Base-by-base conservation (phyloP, 2,113 vertebrate species). In the Siniperca chuatsi region DNA sequence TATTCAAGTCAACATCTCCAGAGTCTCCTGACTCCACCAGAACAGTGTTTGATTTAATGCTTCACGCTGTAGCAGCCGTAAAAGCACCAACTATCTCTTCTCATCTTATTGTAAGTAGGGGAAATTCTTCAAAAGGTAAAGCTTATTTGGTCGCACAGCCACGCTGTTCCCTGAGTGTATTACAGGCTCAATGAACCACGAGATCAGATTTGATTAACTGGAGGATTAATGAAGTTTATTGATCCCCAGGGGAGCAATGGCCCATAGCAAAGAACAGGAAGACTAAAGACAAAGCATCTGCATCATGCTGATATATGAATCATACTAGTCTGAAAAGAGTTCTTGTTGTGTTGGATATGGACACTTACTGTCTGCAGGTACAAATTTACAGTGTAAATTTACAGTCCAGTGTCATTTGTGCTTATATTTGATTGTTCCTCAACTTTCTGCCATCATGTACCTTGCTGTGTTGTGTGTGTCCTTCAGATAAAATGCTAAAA, bases 401-500 rank as follows among this genome's bases (percentile, higher is more conserved):
- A 54, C 16, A 18, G 10, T 29, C 42, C 13, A 5, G 55, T 46
- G 44, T 37, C 12, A 25, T 57, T 50, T 16, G 13, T 60, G 46
- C 46, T 75, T 29, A 4, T 18, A 65, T 35, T 46, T 25, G 29
- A 35, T 40, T 72, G 54, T 44, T 25, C 66, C 23, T 64, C 42
- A 48, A 11, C 42, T 73, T 61, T 62, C 16, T 42, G 12, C 33
- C 13, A 33, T 29, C 9, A 18, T 62, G 37, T 61, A 20, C 21
- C 35, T 42, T 13, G 44, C 9, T 29, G 4, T 81, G 23, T 37
- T 55, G 16, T 35, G 35, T 52, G 54, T 13, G 29, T 80, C 62
- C 75, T 80, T 92, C 20, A 65, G 72, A 58, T 44, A 74, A 78
- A 90, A 75, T 37, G 73, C 75, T 69, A 44, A 62, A 68, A 68